Evolutionary conservation across 2,113 vertebrate genomes (phyloP).

Genomic region (Sceloporus tristichus): DNA sequence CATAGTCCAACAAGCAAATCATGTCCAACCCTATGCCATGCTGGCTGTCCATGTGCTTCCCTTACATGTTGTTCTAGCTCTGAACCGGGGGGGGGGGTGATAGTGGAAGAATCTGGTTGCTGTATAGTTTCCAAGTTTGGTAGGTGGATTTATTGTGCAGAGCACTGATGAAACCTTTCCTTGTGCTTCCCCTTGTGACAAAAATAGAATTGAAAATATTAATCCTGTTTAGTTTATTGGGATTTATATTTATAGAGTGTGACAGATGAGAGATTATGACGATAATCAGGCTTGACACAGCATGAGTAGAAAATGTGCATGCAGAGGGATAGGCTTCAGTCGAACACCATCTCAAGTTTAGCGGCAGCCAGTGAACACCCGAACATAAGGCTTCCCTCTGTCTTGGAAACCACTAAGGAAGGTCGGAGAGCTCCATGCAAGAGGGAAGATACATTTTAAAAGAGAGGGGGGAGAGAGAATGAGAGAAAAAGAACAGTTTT

Average conservation of each 20-base stretch:
- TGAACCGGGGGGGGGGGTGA: neutral
- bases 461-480: neutral
- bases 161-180: constrained; percentile 38
- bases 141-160: constrained; percentile 13
- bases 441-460: neutral
- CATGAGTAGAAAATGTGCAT: constrained; percentile 53
- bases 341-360: constrained; percentile 49
- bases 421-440: neutral
- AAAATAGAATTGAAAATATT: constrained; percentile 38
- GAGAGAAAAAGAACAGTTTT: neutral
- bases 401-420: neutral
- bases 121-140: neutral
- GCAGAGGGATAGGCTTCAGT: constrained; percentile 50
- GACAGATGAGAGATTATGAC: constrained; percentile 55
- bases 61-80: neutral
- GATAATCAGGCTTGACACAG: constrained; percentile 53
- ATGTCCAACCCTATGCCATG: neutral
- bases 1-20: too few species aligned
- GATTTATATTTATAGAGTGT: constrained; percentile 57
- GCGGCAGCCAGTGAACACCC: neutral
- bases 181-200: neutral
- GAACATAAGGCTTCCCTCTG: neutral
- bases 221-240: constrained; percentile 48
- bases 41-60: neutral
- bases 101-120: neutral